A percentile compares a stretch with the other conserved stretches of the same genome.
phyloP scores from a whole-genome alignment of 2,888 invertebrate species.

The Dynastes maya region DNA sequence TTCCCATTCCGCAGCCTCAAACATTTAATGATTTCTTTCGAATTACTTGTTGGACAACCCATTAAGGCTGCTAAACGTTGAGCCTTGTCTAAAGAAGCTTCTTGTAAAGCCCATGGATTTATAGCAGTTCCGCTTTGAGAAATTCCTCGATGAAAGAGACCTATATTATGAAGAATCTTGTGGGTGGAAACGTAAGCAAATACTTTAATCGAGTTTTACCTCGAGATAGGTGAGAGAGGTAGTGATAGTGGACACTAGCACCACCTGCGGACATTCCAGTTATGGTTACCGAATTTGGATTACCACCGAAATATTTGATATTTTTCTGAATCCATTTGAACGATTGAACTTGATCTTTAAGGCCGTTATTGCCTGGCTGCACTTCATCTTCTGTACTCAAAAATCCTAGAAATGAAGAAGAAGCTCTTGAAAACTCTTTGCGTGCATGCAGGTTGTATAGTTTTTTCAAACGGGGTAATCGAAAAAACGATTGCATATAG shows the following conservation, averaged over 20 bases:
- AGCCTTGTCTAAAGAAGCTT: slow-evolving; percentile 74
- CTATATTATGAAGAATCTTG: slow-evolving; percentile 60
- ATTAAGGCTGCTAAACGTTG: slow-evolving; percentile 73
- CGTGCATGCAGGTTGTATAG: no score
- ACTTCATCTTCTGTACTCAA: slow-evolving; percentile 79
- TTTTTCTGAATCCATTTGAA: slow-evolving; percentile 79
- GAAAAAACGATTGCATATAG: no score
- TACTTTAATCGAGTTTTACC: slow-evolving; percentile 51
- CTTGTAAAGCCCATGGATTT: slow-evolving; percentile 72
- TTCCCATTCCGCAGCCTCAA: slow-evolving; percentile 75
- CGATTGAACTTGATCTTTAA: slow-evolving; percentile 81
- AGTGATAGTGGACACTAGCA: slow-evolving; percentile 81
- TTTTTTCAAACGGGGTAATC: no score
- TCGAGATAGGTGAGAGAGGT: slow-evolving; percentile 75
- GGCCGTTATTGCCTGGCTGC: slow-evolving; percentile 79
- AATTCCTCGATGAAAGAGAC: slow-evolving; percentile 74
- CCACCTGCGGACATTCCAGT: slow-evolving; percentile 81
- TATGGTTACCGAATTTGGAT: slow-evolving; percentile 77
- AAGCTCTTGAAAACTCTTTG: no score
- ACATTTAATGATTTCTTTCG: slow-evolving; percentile 75
- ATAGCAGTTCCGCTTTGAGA: slow-evolving; percentile 80
- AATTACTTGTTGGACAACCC: slow-evolving; percentile 74
- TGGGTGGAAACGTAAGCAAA: neutral
- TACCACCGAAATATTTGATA: slow-evolving; percentile 79
- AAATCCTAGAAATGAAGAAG: slow-evolving; percentile 72